A percentile compares a stretch with the other conserved stretches of the same genome.
Evolutionary conservation across 2,797 vertebrate genomes (phyloP).

Genomic region (Lateolabrax maculatus): DNA sequence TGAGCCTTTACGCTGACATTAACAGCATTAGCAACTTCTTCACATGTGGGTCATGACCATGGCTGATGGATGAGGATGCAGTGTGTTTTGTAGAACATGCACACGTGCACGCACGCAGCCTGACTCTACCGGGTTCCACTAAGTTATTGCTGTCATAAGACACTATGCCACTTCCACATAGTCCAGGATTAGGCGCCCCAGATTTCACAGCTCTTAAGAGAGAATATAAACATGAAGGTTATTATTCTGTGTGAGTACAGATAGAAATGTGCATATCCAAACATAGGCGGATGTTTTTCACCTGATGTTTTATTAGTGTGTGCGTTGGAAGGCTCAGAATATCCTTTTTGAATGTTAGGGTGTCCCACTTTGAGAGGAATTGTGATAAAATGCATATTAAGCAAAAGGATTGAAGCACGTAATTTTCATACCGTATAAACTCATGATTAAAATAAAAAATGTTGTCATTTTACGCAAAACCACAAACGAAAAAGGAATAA

Average conservation of each 20-base stretch:
- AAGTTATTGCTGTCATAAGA: slow-evolving; percentile 52
- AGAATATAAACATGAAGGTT: slow-evolving; percentile 55
- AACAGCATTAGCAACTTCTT: slow-evolving; percentile 54
- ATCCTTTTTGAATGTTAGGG: slow-evolving; percentile 22
- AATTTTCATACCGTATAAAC: slow-evolving; percentile 16
- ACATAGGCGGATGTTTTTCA: slow-evolving; percentile 40
- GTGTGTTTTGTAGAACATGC: slow-evolving; percentile 34
- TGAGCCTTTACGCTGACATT: slow-evolving; percentile 28
- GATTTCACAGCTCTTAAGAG: slow-evolving; percentile 64
- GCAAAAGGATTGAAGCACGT: slow-evolving; percentile 9
- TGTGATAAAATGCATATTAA: slow-evolving; percentile 41
- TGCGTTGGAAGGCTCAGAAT: slow-evolving; percentile 29
- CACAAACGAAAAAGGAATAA: not conserved
- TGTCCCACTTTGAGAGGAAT: slow-evolving; percentile 41
- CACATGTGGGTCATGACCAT: slow-evolving; percentile 59
- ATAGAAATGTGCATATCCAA: slow-evolving; percentile 51
- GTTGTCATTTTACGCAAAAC: slow-evolving; percentile 1
- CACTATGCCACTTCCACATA: slow-evolving; percentile 11
- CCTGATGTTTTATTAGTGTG: slow-evolving; percentile 37
- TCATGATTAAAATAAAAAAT: not conserved
- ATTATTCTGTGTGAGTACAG: slow-evolving; percentile 40
- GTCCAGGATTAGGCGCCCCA: slow-evolving; percentile 57
- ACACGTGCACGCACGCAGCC: not conserved
- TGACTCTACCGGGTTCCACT: slow-evolving; percentile 43
- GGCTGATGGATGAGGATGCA: slow-evolving; percentile 46